phyloP scores from a whole-genome alignment of 2,797 vertebrate genomes.

The Micropoecilia bifurca region DNA sequence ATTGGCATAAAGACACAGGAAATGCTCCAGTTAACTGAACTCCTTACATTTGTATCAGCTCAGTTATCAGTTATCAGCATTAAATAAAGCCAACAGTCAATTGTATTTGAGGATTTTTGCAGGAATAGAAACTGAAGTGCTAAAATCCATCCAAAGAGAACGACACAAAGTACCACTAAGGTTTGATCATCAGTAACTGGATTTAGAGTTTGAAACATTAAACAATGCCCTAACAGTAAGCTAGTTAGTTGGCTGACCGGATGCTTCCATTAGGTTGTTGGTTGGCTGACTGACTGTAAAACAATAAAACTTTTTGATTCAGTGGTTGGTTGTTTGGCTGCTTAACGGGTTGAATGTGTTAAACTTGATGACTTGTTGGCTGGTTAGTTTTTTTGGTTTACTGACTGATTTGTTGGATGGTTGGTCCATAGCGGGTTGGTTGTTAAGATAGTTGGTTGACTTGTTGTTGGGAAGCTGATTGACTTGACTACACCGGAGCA shows the following conservation, averaged over 20 bases:
- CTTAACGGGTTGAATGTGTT: not conserved
- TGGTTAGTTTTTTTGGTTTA: not conserved
- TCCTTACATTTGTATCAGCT: constrained; percentile 18
- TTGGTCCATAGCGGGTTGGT: not conserved
- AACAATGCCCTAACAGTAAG: not conserved
- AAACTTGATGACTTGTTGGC: not conserved
- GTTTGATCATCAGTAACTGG: not conserved
- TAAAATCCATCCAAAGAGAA: not conserved
- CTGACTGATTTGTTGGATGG: not conserved
- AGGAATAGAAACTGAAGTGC: not conserved
- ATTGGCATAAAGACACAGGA: constrained; percentile 1
- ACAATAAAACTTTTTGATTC: not conserved
- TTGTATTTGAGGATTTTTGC: not conserved
- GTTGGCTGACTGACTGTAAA: not conserved
- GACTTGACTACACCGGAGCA: not conserved
- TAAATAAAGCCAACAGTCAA: not conserved
- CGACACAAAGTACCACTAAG: not conserved
- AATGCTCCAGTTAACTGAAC: not conserved
- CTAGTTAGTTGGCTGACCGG: not conserved
- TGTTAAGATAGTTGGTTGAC: not conserved
- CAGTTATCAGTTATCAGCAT: constrained; percentile 38
- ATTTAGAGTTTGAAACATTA: not conserved
- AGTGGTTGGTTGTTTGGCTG: not conserved
- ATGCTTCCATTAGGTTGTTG: not conserved
- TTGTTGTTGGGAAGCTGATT: not conserved